Base-by-base conservation (phyloP, 2,797 vertebrate genomes). In the Diceros bicornis region DNA sequence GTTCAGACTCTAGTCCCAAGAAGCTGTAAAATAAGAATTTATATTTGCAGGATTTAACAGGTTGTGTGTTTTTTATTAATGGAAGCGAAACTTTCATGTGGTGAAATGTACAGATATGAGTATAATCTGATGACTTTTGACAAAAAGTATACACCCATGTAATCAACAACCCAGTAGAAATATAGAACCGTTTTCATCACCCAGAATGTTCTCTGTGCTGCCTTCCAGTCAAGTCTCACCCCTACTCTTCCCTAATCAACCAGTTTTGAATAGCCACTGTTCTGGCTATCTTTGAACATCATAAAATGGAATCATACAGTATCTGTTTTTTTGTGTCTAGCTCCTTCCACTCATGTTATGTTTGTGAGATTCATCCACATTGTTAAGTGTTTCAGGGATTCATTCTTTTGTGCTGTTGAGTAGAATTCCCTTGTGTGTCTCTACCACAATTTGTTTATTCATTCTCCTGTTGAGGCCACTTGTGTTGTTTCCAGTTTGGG, bases 161-260 rank as follows among this genome's bases (percentile, higher is more conserved):
- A 13, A 59, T 59, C 69, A 59, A 18, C 11, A 64, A 34, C 25
- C 13, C 34, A n/a, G n/a, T 23, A 34, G 27, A 78, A 44, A 89
- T 29, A 37, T 21, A 47, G 52, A 34, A 44, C 47, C 6, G 29
- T 41, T 29, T 44, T 72, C 18, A 47, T 64, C 57, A 20, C 61
- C 81, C 27, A 27, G 34, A 75, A 66, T 23, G 9, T 20, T 34
- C 16, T 20, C n/a, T 50, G 6, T 2, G 41, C 32, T 37, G 17
- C 59, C 10, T 50, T 27, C 14, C 32, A 21, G 29, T 20, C 18
- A 0, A 1, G n/a, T 34, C 34, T n/a, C 3, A 25, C 6, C 50
- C 16, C 2, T 2, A 27, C 10, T 74, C 34, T 64, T 69, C 20
- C 27, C 4, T 10, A 62, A 62, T 34, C 44, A 47, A 37, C 21